Evolutionary conservation across 1,140 invertebrate genomes (phyloP), one percentile per base, ranked within the genome.

Genomic region (Stratiolaelaps scimitus): DNA sequence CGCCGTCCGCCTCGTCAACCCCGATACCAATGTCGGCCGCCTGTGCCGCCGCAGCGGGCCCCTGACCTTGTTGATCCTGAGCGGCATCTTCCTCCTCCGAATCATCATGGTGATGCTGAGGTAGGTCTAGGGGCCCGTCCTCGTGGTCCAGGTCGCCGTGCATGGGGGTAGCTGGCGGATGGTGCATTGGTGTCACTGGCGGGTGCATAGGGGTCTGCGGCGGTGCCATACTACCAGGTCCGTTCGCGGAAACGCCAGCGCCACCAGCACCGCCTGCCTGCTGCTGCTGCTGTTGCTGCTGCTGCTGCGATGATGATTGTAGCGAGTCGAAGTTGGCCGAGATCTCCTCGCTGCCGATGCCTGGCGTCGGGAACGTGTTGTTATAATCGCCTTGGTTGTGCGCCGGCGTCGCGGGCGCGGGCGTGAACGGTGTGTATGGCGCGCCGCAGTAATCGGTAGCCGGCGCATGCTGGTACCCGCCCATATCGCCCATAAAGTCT

Each of bases 101-200:
- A 13, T 65, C 64, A 20, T 65, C 64, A 29, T 65, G 40, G 29
- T 65, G 64, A 44, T 65, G 40, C 15, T 65, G 64, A 44, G 40
- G 64, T 5, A 44, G 28, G 19, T 65, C 40, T 29, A 44, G 28
- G 15, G 45, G 23, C 15, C 45, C 45, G 40, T 48, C 45, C 15
- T 65, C 40, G 23, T 69, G 72, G 48, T 68, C 72, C 60, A 70
- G 67, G 6, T 75, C 67, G 64, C 72, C 68, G 66, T 71, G 67
- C 69, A 71, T 70, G 7, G 74, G 72, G 7, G 73, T 69, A 10
- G 74, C 71, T 64, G 74, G 69, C 56, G 65, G 48, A 13, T 64
- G 65, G 19, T 66, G 56, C 29, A 60, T 67, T 20, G 68, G 71
- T 46, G 48, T 43, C 4, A 40, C 45, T 28, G 46, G 47, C 30